Evolutionary conservation across 2,113 vertebrate species (phyloP), one percentile per base, ranked within the genome.

Genomic region (Salvator merianae): DNA sequence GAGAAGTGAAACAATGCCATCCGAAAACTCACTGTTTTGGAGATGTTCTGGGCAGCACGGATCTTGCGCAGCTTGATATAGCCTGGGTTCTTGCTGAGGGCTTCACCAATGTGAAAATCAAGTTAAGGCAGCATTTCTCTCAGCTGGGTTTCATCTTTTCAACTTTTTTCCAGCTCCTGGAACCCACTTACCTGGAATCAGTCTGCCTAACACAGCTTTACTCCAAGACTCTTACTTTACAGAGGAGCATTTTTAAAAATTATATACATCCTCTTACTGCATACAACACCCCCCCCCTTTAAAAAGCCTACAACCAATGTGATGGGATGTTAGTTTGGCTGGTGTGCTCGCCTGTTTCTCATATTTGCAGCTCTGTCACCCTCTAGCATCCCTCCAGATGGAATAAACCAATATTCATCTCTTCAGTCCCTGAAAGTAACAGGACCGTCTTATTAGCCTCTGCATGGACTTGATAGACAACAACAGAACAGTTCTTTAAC

Each of bases 51-150:
- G n/a, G 98, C 98, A 2, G 98, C 98, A 84, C 98, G 95, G 89
- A 99, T 99, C 89, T 97, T 95, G 5, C 98, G 96, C 32, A 99
- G 96, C 85, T 99, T 99, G 93, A 99, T 97, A 88, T 99, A 99
- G 13, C 98, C 98, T 1, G 98, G 98, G 81, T 99, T 98, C 89
- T 97, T 98, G 83, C 97, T 95, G 76, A 98, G 95, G 1, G 98
- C 97, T 87, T 98, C 96, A 34, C 98, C 98, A 0, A 99, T 93
- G 97, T 98, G 88, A 81, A 78, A 47, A 36, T 13, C 4, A 40
- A 68, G 94, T 95, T 93, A 96, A 95, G 94, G 95, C 3, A 16
- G 2, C 7, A 50, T 63, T 34, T 66, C 68, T 20, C 26, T 16
- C 22, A 43, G 30, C 7, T 30, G 2, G 14, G 24, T 32, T 22